Percentiles rank a stretch among this genome's conserved stretches.
Evolutionary conservation across 2,797 vertebrate species (phyloP).

Genomic region (Micropoecilia bifurca): DNA sequence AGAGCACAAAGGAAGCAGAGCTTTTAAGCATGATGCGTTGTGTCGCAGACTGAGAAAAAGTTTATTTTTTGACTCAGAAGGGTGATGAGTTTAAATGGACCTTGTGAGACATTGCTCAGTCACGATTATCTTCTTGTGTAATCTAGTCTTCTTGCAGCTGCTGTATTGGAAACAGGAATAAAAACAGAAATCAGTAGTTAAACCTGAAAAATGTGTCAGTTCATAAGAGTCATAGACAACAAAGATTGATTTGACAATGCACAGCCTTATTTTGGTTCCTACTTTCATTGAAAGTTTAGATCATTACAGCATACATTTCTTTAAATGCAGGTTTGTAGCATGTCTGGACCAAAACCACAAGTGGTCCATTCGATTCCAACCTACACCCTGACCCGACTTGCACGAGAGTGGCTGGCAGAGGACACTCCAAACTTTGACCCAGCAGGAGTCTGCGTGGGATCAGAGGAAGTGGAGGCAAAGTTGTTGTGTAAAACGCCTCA

Average conservation of each 20-base stretch:
- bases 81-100: background rate
- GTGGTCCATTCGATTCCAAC: slow-evolving; percentile 73
- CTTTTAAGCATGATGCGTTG: background rate
- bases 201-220: background rate
- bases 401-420: slow-evolving; percentile 83
- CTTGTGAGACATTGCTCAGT: background rate
- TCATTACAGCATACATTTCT: background rate
- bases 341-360: slow-evolving; percentile 38
- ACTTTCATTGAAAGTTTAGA: background rate
- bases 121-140: background rate
- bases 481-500: slow-evolving; percentile 85
- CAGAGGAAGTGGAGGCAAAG: slow-evolving; percentile 66
- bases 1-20: background rate
- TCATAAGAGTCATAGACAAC: background rate
- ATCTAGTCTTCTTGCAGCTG: background rate
- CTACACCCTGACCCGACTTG: slow-evolving; percentile 74
- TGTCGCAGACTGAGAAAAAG: background rate
- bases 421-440: slow-evolving; percentile 85
- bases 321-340: slow-evolving; percentile 34
- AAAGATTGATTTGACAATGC: background rate
- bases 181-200: background rate
- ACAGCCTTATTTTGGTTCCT: slow-evolving; percentile 1
- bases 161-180: background rate
- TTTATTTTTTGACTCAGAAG: background rate
- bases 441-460: slow-evolving; percentile 80